Base-by-base conservation (phyloP, 2,888 invertebrate species). In the Auanema sp. region DNA sequence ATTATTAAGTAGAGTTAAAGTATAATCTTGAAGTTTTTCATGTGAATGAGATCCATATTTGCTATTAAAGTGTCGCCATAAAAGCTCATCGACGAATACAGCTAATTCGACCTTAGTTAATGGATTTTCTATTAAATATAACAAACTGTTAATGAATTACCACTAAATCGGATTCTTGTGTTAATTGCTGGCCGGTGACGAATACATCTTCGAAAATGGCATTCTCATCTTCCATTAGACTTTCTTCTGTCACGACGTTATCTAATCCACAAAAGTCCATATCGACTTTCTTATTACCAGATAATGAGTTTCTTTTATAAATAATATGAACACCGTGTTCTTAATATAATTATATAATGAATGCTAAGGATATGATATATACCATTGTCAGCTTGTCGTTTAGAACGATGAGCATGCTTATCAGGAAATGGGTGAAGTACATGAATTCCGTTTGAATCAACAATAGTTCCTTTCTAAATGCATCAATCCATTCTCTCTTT, bases 1-100 rank as follows among this genome's bases (percentile, higher is more conserved):
- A 72, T 83, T 83, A 65, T 83, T 84, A 42, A 83, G 71, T 69
- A 83, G 78, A 21, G 83, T 83, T 50, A 80, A 50, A 8, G 80
- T 75, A 69, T 80, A 83, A 65, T 84, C 79, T 65, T 82, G 79
- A 55, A 77, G 72, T 53, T 71, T 70, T 23, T 65, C 60, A 57
- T 71, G 69, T 5, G 83, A 83, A 16, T 66, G 57, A 25, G 74
- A 72, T 18, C 81, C 82, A 59, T 84, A 78, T 60, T 78, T 79
- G 59, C 73, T 74, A 42, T 68, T 71, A 71, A 81, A 83, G 64
- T 83, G 81, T 42, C 77, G 60, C 83, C 83, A 83, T 18, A 83
- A 68, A 21, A 69, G 69, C 59, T 83, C 77, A 58, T 83, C 83
- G 4, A 83, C 75, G 58, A 83, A 83, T 12, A 83, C 76, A 8